Percentiles rank a stretch among this genome's conserved stretches.
phyloP scores from a whole-genome alignment of 2,888 invertebrate species.

The Melinopterus prodromus region DNA sequence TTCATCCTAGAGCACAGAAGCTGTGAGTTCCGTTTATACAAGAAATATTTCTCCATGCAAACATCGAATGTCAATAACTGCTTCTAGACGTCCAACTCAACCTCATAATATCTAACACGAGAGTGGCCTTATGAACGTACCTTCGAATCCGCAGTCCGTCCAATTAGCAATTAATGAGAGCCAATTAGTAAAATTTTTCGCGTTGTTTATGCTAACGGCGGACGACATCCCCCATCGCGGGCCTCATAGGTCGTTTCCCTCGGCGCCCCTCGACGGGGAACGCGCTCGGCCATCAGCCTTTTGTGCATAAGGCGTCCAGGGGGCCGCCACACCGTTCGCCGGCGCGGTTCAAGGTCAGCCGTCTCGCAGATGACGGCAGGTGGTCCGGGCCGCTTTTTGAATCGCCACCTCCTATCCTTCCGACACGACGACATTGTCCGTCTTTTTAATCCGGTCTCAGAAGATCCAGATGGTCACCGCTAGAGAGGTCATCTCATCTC shows the following conservation, averaged over 20 bases:
- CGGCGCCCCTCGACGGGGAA: not conserved
- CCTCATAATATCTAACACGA: not conserved
- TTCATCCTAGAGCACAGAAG: too few species aligned
- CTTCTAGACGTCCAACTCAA: too few species aligned
- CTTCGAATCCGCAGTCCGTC: not conserved
- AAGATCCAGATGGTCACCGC: not conserved
- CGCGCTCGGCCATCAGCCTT: not conserved
- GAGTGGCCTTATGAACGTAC: not conserved
- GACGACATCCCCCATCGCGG: slow-evolving; percentile 16
- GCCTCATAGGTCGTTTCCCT: not conserved
- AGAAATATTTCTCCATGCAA: too few species aligned
- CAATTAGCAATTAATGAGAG: not conserved
- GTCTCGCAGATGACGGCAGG: slow-evolving; percentile 44
- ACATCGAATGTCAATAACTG: too few species aligned
- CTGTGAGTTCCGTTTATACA: too few species aligned
- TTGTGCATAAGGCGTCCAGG: not conserved
- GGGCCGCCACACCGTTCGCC: not conserved
- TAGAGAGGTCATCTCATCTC: not conserved
- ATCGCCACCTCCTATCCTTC: slow-evolving; percentile 8
- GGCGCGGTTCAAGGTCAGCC: slow-evolving; percentile 41
- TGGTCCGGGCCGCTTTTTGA: slow-evolving; percentile 34
- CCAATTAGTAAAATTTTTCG: not conserved
- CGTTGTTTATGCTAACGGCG: slow-evolving; percentile 18
- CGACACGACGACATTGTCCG: slow-evolving; percentile 8
- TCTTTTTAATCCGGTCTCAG: not conserved